Evolutionary conservation across 2,888 invertebrate species (phyloP), one percentile per base, ranked within the genome.

Genomic region (Eucriotettix oculatus): DNA sequence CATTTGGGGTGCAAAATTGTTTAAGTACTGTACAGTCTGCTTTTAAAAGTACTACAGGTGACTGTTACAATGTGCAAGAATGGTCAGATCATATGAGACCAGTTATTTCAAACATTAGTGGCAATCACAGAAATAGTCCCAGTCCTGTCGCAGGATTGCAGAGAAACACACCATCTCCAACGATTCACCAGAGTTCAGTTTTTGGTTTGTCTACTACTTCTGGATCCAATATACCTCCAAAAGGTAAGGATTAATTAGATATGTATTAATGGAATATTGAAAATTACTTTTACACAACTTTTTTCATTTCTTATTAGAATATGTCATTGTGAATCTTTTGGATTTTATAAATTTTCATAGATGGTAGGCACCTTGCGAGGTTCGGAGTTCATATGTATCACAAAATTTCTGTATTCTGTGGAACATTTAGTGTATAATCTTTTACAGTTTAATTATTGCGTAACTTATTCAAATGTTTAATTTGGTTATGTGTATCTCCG

Each of bases 21-120:
- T 43, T 9, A 40, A 29, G 29, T 29, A 29, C 29, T 29, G 29
- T 29, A 29, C 29, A 29, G 11, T 54, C 54, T 54, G 11, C 54
- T 16, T 16, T 58, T 58, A n/a, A 48, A 58, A 58, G 29, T 16
- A 16, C 56, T 40, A 11, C 56, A 42, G 14, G 40, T 10, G 66
- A 71, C 58, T 69, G 72, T 57, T 74, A 71, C 64, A 69, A 69
- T 56, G 69, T 76, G 66, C 78, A 79, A 70, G 79, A 79, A 69
- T 78, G 78, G 77, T 72, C 73, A 63, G 74, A 74, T 56, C 69
- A 60, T 52, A 29, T 77, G 48, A 67, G 73, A 57, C 72, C 73
- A 52, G 68, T 76, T 62, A 69, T 76, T 64, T 74, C 68, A 72
- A 58, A 43, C n/a, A 16, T 58, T 12, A 58, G 43, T 17, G n/a